Base-by-base conservation (phyloP, 2,888 invertebrate species). In the Gymnocheta viridis region DNA sequence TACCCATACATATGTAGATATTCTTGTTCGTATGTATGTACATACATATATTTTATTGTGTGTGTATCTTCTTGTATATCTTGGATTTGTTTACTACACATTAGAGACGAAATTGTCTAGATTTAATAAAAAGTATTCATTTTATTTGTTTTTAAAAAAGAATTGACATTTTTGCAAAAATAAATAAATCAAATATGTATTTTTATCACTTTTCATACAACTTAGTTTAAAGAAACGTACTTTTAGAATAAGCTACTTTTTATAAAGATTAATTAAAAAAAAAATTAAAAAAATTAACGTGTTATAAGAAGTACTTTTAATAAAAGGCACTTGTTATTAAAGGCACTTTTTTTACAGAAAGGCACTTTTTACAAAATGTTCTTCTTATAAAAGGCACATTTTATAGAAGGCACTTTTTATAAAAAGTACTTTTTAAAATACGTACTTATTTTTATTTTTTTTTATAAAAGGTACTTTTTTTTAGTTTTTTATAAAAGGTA, bases 51-150 rank as follows among this genome's bases (percentile, higher is more conserved):
- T 6, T 44, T 44, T 10, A n/a, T n/a, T 17, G n/a, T 44, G n/a
- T 44, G 17, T 17, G 17, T 44, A 5, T 44, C 1, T 4, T 5
- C 0, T 1, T 22, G 47, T 41, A 5, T 41, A 10, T 54, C 29
- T 56, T 56, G 38, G 17, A 54, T 51, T 62, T 60, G 38, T 60
- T 73, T 51, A 29, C 22, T 62, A 51, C n/a, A n/a, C n/a, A n/a
- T 38, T 62, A 19, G 10, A 35, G 47, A 62, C 60, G 35, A 51
- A 35, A 14, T 9, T 66, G 47, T 67, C 32, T 66, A 35, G 58
- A 58, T n/a, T 49, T 17, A 38, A 58, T 35, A 35, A 49, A 47
- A 49, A 17, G 9, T 60, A 49, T 60, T 58, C 4, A 27, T 58
- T 58, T 51, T 4, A 19, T 47, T 27, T 67, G 58, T 38, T 27